phyloP scores from a whole-genome alignment of 2,888 invertebrate genomes.

The Crematogaster levior region DNA sequence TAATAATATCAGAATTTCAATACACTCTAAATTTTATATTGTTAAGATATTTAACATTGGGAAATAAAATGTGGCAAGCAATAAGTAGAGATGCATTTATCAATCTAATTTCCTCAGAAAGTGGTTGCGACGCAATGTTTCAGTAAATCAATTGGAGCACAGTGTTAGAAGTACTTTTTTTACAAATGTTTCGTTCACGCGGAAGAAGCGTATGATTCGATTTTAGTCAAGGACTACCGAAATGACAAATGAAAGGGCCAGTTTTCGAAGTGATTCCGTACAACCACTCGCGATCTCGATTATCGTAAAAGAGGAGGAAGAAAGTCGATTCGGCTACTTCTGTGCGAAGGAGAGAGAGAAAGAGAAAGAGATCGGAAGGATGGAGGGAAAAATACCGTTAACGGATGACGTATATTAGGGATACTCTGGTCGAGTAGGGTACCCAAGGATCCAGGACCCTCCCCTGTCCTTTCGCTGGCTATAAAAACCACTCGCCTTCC shows the following conservation, averaged over 20 bases:
- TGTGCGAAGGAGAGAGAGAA: constrained; percentile 63
- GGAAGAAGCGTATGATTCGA: constrained; percentile 54
- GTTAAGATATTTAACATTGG: not conserved
- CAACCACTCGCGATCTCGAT: constrained; percentile 66
- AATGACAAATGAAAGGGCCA: constrained; percentile 48
- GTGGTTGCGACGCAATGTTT: not conserved
- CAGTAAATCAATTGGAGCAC: not conserved
- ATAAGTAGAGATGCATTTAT: not conserved
- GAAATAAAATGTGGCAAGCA: not conserved
- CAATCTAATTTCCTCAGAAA: not conserved
- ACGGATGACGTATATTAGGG: constrained; percentile 86
- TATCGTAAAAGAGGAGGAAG: constrained; percentile 52
- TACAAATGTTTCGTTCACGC: not conserved
- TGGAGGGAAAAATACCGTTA: constrained; percentile 79
- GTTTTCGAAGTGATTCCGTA: constrained; percentile 57
- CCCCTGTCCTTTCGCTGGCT: constrained; percentile 84
- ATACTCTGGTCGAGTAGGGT: constrained; percentile 85
- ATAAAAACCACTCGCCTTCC: constrained; percentile 85
- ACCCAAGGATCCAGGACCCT: constrained; percentile 81
- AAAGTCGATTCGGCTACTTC: constrained; percentile 71
- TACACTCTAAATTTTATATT: not conserved
- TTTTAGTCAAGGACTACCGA: constrained; percentile 29
- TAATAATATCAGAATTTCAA: not conserved
- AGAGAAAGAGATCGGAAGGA: constrained; percentile 61
- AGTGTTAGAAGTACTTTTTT: not conserved